These are phyloP conservation scores for Gortyna flavago DNA, from an alignment of 2,888 invertebrate species.

Conservation along the genomic window DNA sequence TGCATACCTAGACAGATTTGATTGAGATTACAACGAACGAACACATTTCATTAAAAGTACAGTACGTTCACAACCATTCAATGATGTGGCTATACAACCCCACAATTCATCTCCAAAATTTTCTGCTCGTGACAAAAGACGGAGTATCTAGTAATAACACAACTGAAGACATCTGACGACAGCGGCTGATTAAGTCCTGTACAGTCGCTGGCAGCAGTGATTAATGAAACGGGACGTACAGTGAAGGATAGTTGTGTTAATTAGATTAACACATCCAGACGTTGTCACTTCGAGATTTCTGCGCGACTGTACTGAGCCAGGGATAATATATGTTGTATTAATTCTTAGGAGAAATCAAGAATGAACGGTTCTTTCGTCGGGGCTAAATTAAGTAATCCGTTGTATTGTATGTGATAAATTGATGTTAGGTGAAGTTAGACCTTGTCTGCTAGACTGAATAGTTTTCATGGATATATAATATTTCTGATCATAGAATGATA, in stretches of 20 bases:
- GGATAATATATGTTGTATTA: constrained; percentile 66
- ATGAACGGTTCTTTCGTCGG: constrained; percentile 49
- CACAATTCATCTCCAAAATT: constrained; percentile 55
- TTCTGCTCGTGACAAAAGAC: constrained; percentile 55
- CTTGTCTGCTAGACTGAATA: constrained; percentile 4
- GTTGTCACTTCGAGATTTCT: constrained; percentile 69
- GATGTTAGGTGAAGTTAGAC: constrained; percentile 3
- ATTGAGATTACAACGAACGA: neutral
- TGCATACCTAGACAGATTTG: neutral
- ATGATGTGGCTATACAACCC: neutral
- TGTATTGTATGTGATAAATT: constrained; percentile 50
- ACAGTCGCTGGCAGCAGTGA: constrained; percentile 73
- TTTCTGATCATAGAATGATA: neutral
- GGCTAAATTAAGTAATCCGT: constrained; percentile 58
- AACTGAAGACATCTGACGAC: constrained; percentile 67
- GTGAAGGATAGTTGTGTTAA: constrained; percentile 80
- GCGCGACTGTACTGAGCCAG: constrained; percentile 61
- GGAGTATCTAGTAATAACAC: constrained; percentile 63
- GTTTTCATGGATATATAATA: neutral
- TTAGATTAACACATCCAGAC: constrained; percentile 77
- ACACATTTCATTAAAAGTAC: neutral
- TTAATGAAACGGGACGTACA: constrained; percentile 78
- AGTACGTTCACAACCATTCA: neutral
- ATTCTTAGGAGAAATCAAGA: constrained; percentile 65
- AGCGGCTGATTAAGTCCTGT: constrained; percentile 69